Evolutionary conservation across 35 echinoderm and acorn worm species (phyloP).

Genomic region (Amphiura filiformis): DNA sequence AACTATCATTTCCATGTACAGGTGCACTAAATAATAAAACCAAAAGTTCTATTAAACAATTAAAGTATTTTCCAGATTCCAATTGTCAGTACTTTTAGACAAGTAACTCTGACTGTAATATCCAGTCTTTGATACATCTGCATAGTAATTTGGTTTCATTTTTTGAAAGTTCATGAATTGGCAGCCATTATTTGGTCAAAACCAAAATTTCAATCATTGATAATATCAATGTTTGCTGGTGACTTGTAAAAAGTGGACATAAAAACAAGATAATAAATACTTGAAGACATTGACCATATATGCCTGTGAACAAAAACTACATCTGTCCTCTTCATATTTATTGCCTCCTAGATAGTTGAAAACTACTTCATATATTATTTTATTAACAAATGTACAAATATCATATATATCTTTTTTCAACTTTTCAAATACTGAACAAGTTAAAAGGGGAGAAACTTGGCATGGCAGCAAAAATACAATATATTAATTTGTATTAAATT

Average conservation of each 20-base stretch:
- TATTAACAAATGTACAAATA: conserved; percentile 12
- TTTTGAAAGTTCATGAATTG: too few species aligned
- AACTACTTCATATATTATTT: conserved; percentile 1
- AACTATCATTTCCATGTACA: too few species aligned
- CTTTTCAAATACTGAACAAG: conserved; percentile 1
- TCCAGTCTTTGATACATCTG: too few species aligned
- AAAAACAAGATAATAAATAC: background rate
- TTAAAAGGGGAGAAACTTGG: background rate
- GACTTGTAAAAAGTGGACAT: background rate
- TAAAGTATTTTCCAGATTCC: too few species aligned
- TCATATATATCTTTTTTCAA: background rate
- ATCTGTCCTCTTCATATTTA: background rate
- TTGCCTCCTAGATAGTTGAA: background rate
- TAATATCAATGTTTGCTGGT: too few species aligned
- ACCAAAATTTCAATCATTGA: too few species aligned
- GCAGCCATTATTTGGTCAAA: too few species aligned
- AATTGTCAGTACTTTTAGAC: too few species aligned
- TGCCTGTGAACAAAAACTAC: background rate
- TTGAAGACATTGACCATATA: background rate
- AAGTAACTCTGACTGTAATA: too few species aligned
- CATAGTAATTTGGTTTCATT: too few species aligned
- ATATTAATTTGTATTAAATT: background rate
- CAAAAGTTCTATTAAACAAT: too few species aligned
- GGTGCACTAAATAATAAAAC: too few species aligned
- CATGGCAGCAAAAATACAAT: conserved; percentile 11